Conservation (phyloP, 2,113 vertebrate species). For the Hippolais icterina region DNA sequence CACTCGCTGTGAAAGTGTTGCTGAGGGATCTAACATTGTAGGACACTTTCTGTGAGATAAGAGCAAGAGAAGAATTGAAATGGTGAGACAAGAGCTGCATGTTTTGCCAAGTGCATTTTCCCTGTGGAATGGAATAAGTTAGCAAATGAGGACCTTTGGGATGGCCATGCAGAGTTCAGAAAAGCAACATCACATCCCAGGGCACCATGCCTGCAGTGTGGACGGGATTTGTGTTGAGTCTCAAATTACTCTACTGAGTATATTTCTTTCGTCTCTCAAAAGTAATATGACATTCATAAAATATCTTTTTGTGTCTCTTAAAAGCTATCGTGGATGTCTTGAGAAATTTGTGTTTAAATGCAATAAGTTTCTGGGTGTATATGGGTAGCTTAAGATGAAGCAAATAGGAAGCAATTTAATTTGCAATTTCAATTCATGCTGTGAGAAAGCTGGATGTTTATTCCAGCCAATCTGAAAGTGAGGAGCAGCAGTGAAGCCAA, state of each 20-base stretch:
- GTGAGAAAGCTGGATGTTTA: neutral
- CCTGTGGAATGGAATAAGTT: neutral
- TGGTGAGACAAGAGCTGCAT: neutral
- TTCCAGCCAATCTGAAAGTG: neutral
- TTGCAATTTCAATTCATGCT: neutral
- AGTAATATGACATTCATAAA: neutral
- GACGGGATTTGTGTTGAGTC: neutral
- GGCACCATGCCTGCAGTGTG: rapidly evolving
- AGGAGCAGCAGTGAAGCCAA: neutral
- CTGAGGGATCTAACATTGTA: neutral
- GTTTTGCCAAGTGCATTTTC: neutral
- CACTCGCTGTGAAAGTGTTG: neutral
- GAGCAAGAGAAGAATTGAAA: neutral
- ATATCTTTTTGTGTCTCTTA: neutral
- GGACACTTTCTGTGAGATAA: neutral
- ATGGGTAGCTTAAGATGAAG: neutral
- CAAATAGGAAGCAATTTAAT: neutral
- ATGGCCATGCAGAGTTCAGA: neutral
- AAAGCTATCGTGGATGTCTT: neutral
- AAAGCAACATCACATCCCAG: rapidly evolving
- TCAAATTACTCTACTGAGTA: neutral
- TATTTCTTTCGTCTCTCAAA: neutral
- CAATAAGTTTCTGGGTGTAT: neutral
- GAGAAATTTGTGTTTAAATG: neutral
- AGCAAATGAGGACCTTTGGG: neutral